Conservation (phyloP, 2,113 vertebrate species). For the Propithecus coquereli region DNA sequence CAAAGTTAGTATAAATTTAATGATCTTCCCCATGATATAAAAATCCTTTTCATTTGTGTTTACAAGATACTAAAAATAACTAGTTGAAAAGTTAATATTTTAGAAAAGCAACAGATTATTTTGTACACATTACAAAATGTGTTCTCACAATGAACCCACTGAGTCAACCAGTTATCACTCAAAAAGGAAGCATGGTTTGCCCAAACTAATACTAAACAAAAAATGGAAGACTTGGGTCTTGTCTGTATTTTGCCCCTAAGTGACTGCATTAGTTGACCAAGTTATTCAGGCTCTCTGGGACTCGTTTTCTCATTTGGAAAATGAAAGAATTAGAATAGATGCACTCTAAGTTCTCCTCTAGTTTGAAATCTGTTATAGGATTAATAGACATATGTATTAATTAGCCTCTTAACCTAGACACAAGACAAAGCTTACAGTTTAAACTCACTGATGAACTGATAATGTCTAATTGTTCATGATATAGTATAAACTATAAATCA, state of each 20-base stretch:
- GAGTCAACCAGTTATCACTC: background rate
- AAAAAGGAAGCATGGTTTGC: background rate
- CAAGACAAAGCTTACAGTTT: background rate
- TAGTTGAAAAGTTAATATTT: background rate
- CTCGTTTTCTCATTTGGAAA: constrained; percentile 14
- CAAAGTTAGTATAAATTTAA: background rate
- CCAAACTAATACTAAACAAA: background rate
- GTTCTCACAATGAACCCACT: background rate
- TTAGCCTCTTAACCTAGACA: background rate
- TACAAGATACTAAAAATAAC: constrained; percentile 10
- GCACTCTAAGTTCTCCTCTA: background rate
- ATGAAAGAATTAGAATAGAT: background rate
- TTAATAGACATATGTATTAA: background rate
- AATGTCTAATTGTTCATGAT: background rate
- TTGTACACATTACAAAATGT: background rate
- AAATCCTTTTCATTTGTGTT: constrained; percentile 17
- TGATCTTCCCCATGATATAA: background rate
- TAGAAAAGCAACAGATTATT: background rate
- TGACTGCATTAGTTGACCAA: background rate
- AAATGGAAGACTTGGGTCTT: background rate
- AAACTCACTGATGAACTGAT: background rate
- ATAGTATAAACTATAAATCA: constrained; percentile 27
- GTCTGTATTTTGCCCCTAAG: background rate
- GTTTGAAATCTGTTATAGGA: background rate
- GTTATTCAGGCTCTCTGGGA: background rate